A percentile compares a stretch with the other conserved stretches of the same genome.
Evolutionary conservation across 2,797 vertebrate species (phyloP).

Genomic region (Fundulus diaphanus): DNA sequence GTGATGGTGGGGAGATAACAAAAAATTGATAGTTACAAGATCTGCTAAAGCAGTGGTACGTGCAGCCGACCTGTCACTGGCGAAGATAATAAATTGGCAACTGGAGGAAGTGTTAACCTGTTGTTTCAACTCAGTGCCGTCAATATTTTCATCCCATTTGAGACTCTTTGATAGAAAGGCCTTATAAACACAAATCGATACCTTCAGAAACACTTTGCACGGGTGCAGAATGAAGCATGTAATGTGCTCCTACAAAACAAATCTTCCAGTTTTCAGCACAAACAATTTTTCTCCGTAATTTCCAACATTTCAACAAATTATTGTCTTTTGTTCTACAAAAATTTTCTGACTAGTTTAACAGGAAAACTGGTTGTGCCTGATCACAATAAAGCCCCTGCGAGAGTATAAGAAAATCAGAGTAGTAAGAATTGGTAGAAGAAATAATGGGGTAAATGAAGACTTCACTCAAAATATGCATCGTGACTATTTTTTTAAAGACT

Average conservation of each 20-base stretch:
- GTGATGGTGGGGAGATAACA: not conserved
- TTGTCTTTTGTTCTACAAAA: constrained; percentile 15
- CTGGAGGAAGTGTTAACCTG: constrained; percentile 55
- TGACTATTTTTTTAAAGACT: not conserved
- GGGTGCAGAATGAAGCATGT: constrained; percentile 51
- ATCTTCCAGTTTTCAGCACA: constrained; percentile 19
- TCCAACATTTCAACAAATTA: constrained; percentile 4
- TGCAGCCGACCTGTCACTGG: constrained; percentile 10
- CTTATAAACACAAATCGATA: constrained; percentile 35
- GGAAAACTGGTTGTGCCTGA: not conserved
- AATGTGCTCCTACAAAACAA: constrained; percentile 22
- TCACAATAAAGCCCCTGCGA: not conserved
- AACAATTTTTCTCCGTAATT: constrained; percentile 17
- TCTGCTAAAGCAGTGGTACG: not conserved
- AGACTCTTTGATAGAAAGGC: constrained; percentile 34
- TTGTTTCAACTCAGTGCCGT: constrained; percentile 50
- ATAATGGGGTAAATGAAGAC: not conserved
- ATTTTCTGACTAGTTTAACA: constrained; percentile 1
- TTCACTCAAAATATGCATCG: not conserved
- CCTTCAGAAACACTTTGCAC: constrained; percentile 54
- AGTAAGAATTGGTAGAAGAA: not conserved
- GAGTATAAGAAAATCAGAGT: not conserved
- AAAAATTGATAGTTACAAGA: constrained; percentile 24
- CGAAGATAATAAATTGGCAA: constrained; percentile 24
- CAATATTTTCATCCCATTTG: constrained; percentile 62